A percentile compares a stretch with the other conserved stretches of the same genome.
Conservation (phyloP, 2,888 invertebrate genomes). For the Epirrita christyi region DNA sequence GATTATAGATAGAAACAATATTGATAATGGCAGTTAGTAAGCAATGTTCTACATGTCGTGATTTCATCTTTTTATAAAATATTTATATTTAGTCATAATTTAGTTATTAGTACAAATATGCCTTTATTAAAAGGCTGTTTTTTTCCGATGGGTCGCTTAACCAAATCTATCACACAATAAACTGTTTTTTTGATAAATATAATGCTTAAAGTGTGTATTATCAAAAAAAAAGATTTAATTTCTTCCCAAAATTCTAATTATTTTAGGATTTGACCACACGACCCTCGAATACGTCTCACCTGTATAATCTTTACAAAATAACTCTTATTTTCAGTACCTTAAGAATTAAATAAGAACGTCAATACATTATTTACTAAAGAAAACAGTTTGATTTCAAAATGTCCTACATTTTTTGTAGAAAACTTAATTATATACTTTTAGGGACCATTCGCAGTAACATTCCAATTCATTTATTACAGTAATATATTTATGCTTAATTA, state of each 20-base stretch:
- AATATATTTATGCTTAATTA: too few relatives aligned
- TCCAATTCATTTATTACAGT: too few relatives aligned
- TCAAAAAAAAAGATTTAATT: neutral
- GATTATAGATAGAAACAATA: neutral
- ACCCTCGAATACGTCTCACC: constrained; percentile 4
- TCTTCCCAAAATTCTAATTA: neutral
- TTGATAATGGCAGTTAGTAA: neutral
- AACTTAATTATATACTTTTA: neutral
- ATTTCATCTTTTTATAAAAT: constrained; percentile 7
- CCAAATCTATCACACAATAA: neutral
- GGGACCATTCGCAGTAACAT: too few relatives aligned
- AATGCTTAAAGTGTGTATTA: neutral
- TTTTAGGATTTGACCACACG: neutral
- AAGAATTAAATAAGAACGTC: constrained; percentile 26
- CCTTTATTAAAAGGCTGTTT: neutral
- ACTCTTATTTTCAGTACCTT: constrained; percentile 11
- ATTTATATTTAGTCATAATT: constrained; percentile 13
- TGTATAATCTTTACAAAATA: constrained; percentile 7
- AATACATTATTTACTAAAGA: constrained; percentile 8
- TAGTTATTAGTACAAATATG: neutral
- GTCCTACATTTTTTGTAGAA: neutral
- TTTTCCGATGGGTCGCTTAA: neutral
- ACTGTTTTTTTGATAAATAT: neutral
- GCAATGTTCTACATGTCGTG: neutral
- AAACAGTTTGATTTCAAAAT: constrained; percentile 1